Conservation (phyloP, 2,888 invertebrate species). For the Amaurobius ferox region DNA sequence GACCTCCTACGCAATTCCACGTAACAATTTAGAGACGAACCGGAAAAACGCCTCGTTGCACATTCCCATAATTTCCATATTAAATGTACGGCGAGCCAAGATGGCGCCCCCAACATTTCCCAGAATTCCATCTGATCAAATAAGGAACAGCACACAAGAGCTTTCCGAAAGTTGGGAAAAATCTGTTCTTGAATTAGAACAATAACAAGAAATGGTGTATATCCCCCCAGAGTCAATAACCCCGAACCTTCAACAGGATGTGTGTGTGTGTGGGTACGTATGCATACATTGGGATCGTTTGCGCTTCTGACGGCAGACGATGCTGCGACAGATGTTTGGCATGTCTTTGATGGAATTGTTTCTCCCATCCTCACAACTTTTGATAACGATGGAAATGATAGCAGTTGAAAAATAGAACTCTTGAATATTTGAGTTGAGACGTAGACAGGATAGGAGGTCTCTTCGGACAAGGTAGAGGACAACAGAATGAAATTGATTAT, state of each 20-base stretch:
- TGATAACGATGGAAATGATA: not conserved
- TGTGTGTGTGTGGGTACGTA: constrained; percentile 7
- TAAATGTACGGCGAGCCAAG: constrained; percentile 21
- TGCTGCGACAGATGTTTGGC: constrained; percentile 14
- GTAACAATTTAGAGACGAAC: not conserved
- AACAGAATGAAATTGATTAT: no score
- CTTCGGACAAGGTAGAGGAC: no score
- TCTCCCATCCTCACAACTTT: not conserved
- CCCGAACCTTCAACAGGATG: constrained; percentile 52
- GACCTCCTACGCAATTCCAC: not conserved
- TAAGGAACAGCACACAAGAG: constrained; percentile 29
- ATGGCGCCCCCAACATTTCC: not conserved
- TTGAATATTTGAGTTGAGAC: no score
- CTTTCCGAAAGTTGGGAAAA: constrained; percentile 7
- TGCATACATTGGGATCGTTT: not conserved
- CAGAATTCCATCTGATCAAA: constrained; percentile 58
- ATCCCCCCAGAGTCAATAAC: constrained; percentile 49
- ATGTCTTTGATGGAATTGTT: not conserved
- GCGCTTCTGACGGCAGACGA: constrained; percentile 15
- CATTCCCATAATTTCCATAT: constrained; percentile 34
- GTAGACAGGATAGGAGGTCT: no score
- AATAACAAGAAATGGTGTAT: constrained; percentile 50
- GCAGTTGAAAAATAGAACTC: not conserved
- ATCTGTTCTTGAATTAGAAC: constrained; percentile 68
- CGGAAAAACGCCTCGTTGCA: not conserved